Evolutionary conservation across 2,888 invertebrate genomes (phyloP), one percentile per base, ranked within the genome.

Genomic region (Drosophila maculinotata): DNA sequence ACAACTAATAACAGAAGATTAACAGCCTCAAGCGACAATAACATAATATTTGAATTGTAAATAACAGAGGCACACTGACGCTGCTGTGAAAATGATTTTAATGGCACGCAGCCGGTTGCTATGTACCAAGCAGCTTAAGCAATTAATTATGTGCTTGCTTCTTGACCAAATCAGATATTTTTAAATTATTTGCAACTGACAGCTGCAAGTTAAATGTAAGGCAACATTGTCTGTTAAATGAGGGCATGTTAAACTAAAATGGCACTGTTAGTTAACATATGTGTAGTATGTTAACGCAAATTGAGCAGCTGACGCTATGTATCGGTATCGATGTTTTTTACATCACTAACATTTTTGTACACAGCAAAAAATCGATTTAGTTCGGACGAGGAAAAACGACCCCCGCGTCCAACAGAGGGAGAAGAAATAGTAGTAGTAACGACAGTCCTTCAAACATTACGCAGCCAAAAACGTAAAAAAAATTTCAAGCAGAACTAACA

Each of bases 381-480:
- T 58, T 62, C 68, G 54, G 54, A 53, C 65, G 66, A 75, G 63
- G 68, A 83, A 79, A 81, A 83, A 71, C 82, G 76, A 81, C 76
- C 79, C 83, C 83, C 84, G 76, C 76, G 62, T 76, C 76, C 69
- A 76, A 36, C 62, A 68, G 80, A 56, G 79, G 76, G 84, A 81
- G 82, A 63, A n/a, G n/a, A n/a, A n/a, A 80, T 80, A 81, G 85
- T 74, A 81, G 79, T 81, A 84, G 80, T 84, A 84, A 84, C 85
- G 80, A 69, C 82, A 81, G 80, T 84, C 80, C 85, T 81, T 85
- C 81, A 82, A 77, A 69, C 76, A 82, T 75, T 81, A 84, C 80
- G 80, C 85, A 84, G 82, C 51, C 79, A 70, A 57, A 53, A 57
- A 53, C 57, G 76, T 47, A 49, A 53, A 65, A 58, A 48, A 42